Evolutionary conservation across 2,888 invertebrate species (phyloP), one percentile per base, ranked within the genome.

Genomic region (Eudemis profundana): DNA sequence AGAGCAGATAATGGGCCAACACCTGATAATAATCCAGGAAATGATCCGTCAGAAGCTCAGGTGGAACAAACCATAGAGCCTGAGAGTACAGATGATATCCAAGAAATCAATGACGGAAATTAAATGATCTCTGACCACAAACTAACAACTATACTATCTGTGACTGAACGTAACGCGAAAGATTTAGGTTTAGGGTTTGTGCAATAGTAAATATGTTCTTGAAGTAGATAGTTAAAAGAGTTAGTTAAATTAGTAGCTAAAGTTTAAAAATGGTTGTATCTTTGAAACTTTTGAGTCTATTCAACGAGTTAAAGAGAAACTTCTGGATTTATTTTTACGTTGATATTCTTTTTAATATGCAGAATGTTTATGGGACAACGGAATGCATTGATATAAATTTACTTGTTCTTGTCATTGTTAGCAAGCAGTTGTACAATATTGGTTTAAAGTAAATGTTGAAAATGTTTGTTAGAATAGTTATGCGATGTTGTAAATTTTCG

Each of bases 151-250:
- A 40, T 59, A 59, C 47, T 27, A 51, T 60, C 51, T 60, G 59
- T 47, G 64, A 42, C 56, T 49, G 61, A 51, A 51, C 4, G 33
- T 33, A 61, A 56, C 44, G 65, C 65, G 65, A 65, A 65, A 65
- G 65, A 65, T 47, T 33, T 65, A 60, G 59, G 29, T 29, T 44
- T 38, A 65, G 60, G 40, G 47, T 36, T 51, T 51, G 44, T 60
- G 65, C 65, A 65, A 53, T 65, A 12, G 10, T 61, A 36, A 47
- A 49, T 42, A 44, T n/a, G n/a, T n/a, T n/a, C 19, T 53, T 65
- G 8, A 38, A 42, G 47, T 56, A 62, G 53, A 47, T 49, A 56
- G 19, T 33, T 53, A 61, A 51, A 33, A 17, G 33, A 19, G 5
- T 40, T 46, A 33, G 29, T 29, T 15, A 49, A 46, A 21, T 4